A percentile compares a stretch with the other conserved stretches of the same genome.
phyloP scores from a whole-genome alignment of 2,113 vertebrate species.

The Pseudopodoces humilis region DNA sequence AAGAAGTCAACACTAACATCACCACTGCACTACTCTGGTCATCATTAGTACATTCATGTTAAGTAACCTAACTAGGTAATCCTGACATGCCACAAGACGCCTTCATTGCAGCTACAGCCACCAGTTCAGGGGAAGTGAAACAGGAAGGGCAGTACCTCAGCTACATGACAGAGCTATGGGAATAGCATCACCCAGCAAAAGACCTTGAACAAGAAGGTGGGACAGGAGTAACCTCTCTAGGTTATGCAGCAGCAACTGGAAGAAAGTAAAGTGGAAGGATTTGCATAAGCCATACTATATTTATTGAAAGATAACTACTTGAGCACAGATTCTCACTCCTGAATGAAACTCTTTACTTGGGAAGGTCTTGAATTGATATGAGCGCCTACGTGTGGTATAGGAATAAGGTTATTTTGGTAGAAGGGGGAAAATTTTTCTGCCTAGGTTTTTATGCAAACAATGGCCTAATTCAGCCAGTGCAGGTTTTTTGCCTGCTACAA shows the following conservation, averaged over 20 bases:
- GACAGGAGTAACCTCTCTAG: background rate
- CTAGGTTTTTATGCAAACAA: slow-evolving; percentile 41
- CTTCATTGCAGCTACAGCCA: background rate
- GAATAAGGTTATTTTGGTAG: background rate
- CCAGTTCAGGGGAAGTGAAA: background rate
- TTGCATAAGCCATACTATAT: background rate
- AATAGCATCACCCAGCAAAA: background rate
- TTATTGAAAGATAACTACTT: background rate
- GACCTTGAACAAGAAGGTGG: background rate
- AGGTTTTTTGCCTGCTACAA: background rate
- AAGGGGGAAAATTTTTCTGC: background rate
- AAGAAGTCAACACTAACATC: background rate
- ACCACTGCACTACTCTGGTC: background rate
- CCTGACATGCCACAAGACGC: background rate
- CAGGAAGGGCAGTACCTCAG: background rate
- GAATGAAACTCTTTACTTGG: background rate
- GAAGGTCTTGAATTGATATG: background rate
- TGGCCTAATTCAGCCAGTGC: slow-evolving; percentile 17
- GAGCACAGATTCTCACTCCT: background rate
- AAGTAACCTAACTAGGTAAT: background rate
- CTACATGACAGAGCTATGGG: background rate
- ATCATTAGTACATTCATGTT: background rate
- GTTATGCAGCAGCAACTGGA: background rate
- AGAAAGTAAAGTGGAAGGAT: background rate
- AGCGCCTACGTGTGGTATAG: background rate